Evolutionary conservation across 2,113 vertebrate species (phyloP).

Genomic region (Aspidoscelis tigris): DNA sequence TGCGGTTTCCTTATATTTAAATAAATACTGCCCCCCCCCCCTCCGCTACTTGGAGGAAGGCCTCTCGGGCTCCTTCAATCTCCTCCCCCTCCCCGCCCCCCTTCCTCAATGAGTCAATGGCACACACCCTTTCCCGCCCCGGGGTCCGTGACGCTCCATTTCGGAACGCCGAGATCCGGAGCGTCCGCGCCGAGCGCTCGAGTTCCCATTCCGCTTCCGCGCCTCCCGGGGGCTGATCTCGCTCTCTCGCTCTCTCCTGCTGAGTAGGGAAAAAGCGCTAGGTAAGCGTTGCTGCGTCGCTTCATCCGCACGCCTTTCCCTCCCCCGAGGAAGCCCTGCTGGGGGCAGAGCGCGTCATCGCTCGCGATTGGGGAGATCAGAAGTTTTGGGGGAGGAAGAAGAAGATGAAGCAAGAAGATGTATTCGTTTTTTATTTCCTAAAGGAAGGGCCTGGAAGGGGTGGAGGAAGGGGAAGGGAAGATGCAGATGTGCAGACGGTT

Average conservation of each 20-base stretch:
- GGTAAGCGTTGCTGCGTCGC: neutral
- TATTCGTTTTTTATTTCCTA: too few relatives aligned
- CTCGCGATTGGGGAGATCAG: neutral
- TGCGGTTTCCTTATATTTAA: conserved; percentile 10
- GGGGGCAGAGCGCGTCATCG: neutral
- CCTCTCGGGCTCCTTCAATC: conserved; percentile 21
- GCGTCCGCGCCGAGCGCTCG: neutral
- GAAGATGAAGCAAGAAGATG: too few relatives aligned
- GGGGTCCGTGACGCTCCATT: conserved; percentile 12
- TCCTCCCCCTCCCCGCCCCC: conserved; percentile 1
- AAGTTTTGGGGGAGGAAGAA: neutral
- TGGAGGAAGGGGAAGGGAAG: too few relatives aligned
- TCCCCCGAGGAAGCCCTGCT: neutral
- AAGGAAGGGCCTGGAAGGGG: too few relatives aligned
- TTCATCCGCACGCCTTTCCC: neutral
- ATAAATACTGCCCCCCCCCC: conserved; percentile 12
- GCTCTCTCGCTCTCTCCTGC: neutral
- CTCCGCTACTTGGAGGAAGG: neutral
- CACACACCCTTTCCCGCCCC: conserved; percentile 28
- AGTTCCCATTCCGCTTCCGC: neutral
- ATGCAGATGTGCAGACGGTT: neutral
- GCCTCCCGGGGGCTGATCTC: too few relatives aligned
- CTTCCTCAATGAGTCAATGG: conserved; percentile 9
- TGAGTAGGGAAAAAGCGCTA: neutral
- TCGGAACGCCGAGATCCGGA: neutral